A percentile compares a stretch with the other conserved stretches of the same genome.
These are phyloP conservation scores for Molossus molossus DNA, from an alignment of 2,797 vertebrate species.

Conservation along the genomic window DNA sequence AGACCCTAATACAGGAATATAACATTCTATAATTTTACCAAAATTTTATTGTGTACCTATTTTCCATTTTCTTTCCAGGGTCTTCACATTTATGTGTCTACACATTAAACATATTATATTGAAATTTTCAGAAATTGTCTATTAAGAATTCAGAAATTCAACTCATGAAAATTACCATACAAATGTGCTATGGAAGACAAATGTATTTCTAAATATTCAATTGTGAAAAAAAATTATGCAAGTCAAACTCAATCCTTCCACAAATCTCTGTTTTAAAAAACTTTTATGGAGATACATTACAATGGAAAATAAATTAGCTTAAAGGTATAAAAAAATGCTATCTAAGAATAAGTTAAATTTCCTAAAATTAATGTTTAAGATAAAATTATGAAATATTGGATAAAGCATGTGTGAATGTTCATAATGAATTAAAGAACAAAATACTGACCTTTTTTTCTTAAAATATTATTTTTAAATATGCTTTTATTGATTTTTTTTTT, in stretches of 20 bases:
- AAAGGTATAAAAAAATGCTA: conserved; percentile 26
- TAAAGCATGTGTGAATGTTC: conserved; percentile 20
- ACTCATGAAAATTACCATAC: background rate
- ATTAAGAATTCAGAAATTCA: conserved; percentile 42
- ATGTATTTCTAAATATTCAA: conserved; percentile 27
- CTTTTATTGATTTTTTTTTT: too few species aligned
- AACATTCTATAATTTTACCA: background rate
- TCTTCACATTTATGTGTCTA: background rate
- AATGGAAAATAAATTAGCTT: conserved; percentile 28
- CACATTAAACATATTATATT: background rate
- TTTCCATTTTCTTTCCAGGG: background rate
- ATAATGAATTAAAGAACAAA: conserved; percentile 60
- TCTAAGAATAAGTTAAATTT: conserved; percentile 36
- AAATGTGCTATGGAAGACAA: conserved; percentile 52
- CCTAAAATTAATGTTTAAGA: conserved; percentile 48
- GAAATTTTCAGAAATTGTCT: conserved; percentile 48
- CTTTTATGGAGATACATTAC: background rate
- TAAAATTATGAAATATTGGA: conserved; percentile 24
- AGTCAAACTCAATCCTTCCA: conserved; percentile 27
- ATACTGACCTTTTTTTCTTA: conserved; percentile 20
- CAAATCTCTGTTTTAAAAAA: conserved; percentile 19
- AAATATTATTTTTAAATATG: too few species aligned
- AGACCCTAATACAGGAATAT: background rate
- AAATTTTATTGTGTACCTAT: background rate
- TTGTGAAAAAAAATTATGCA: conserved; percentile 41